Percentiles rank a stretch among this genome's conserved stretches.
These are phyloP conservation scores for Poicephalus meyeri DNA, from an alignment of 2,113 vertebrate genomes.

Conservation along the genomic window DNA sequence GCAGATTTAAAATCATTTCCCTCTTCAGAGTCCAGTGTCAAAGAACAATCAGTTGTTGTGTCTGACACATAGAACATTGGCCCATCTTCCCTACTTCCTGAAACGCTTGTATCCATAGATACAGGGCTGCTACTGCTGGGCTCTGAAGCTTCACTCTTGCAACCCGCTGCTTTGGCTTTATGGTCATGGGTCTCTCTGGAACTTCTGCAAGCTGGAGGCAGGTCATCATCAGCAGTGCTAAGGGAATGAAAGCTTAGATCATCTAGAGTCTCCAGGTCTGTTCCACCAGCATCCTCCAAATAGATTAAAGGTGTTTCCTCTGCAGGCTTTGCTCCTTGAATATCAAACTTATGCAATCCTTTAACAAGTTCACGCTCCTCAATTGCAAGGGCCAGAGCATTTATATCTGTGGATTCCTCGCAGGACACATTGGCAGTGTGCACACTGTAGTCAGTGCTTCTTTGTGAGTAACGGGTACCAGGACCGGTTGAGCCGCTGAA, in stretches of 20 bases:
- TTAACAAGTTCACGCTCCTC: constrained; percentile 84
- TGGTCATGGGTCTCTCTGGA: constrained; percentile 42
- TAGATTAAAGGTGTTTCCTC: constrained; percentile 66
- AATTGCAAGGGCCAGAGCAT: constrained; percentile 79
- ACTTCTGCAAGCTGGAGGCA: constrained; percentile 2
- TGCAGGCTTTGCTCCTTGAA: constrained; percentile 72
- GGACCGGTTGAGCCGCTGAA: neutral
- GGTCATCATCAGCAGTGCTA: constrained; percentile 10
- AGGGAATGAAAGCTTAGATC: constrained; percentile 48
- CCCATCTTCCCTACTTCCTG: constrained; percentile 70
- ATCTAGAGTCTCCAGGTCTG: constrained; percentile 66
- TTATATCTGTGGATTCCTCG: constrained; percentile 44
- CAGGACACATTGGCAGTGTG: constrained; percentile 29
- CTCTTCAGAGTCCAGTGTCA: constrained; percentile 87
- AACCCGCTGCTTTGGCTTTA: constrained; percentile 60
- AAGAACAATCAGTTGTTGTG: constrained; percentile 82
- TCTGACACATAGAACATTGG: constrained; percentile 79
- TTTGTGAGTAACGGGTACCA: neutral
- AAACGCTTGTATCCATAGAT: constrained; percentile 76
- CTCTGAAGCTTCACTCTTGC: constrained; percentile 71
- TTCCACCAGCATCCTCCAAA: constrained; percentile 61
- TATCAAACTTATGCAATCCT: constrained; percentile 80
- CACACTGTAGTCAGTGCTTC: neutral
- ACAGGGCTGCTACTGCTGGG: constrained; percentile 74
- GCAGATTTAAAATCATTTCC: constrained; percentile 67